A percentile compares a stretch with the other conserved stretches of the same genome.
phyloP scores from a whole-genome alignment of 2,113 vertebrate genomes.

The Thamnaconus septentrionalis region DNA sequence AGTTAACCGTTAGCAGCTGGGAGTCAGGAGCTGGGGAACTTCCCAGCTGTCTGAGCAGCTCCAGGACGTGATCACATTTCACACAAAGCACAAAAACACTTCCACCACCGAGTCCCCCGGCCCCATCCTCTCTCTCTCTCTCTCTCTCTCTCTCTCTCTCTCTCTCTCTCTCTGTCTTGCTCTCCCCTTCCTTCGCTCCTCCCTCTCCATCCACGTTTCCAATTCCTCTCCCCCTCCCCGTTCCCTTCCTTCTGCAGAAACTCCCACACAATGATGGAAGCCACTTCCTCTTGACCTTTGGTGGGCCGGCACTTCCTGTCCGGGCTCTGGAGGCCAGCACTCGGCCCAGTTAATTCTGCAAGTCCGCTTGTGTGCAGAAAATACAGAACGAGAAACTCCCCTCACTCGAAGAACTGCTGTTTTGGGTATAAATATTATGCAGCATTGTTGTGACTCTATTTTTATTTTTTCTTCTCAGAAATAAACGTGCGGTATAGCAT shows the following conservation, averaged over 20 bases:
- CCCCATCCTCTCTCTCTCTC: background rate
- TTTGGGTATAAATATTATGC: background rate
- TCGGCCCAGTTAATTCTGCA: slow-evolving; percentile 37
- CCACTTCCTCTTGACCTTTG: slow-evolving; percentile 58
- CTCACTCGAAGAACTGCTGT: background rate
- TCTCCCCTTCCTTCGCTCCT: slow-evolving; percentile 16
- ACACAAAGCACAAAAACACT: slow-evolving; percentile 59
- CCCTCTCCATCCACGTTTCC: slow-evolving; percentile 17
- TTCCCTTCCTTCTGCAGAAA: slow-evolving; percentile 31
- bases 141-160: slow-evolving; percentile 28
- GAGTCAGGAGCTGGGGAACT: slow-evolving; percentile 46
- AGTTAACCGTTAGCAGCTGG: slow-evolving; percentile 55
- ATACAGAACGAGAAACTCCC: background rate
- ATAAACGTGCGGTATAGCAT: too few relatives aligned
- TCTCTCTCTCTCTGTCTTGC: slow-evolving; percentile 14
- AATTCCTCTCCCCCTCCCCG: slow-evolving; percentile 14
- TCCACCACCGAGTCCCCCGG: background rate
- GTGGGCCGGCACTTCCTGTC: slow-evolving; percentile 55
- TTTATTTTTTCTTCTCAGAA: too few relatives aligned
- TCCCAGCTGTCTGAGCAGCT: slow-evolving; percentile 65
- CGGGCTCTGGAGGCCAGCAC: slow-evolving; percentile 27
- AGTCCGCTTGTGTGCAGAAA: slow-evolving; percentile 11
- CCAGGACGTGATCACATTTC: slow-evolving; percentile 67
- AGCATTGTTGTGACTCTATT: too few relatives aligned
- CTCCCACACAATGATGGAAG: slow-evolving; percentile 36